Evolutionary conservation across 2,888 invertebrate genomes (phyloP), one percentile per base, ranked within the genome.

Genomic region (Erebia aethiops): DNA sequence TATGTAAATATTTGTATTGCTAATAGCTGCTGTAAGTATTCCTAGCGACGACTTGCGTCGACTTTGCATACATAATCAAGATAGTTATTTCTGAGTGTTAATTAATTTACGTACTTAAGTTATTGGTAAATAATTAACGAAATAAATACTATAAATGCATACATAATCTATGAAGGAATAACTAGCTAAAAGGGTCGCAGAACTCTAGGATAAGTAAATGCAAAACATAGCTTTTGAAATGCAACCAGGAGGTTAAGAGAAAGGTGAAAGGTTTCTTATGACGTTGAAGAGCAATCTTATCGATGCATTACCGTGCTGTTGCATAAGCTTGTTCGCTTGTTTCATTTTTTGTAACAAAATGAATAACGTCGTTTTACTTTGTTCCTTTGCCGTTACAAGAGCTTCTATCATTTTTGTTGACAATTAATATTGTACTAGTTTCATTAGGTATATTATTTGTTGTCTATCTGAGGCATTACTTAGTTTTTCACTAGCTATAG

Each of bases 261-360:
- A 73, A 69, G 64, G 71, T 67, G 41, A 49, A 69, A 58, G 58
- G 67, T 41, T 66, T 54, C 73, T 73, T 73, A 60, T 58, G 63
- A 67, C 63, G 63, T 69, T 69, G 46, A 63, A 67, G 69, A 69
- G 69, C 69, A 67, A 62, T 66, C 73, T 71, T 63, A 43, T 54
- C 71, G 69, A 71, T 71, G 69, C 71, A 73, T 71, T 73, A 69
- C 68, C 58, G 57, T 5, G 52, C 16, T 14, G 63, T 51, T 67
- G 58, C 35, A 64, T 64, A 64, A 51, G 67, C 46, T 57, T 63
- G n/a, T 13, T 35, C 13, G 46, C 21, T n/a, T 16, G 16, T 58
- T 49, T 51, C 18, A 7, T n/a, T 60, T 60, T 58, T 60, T 60
- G 58, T 41, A n/a, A 41, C 9, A 8, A 16, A 41, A 41, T n/a